These are phyloP conservation scores for Macrosteles quadrilineatus DNA, from an alignment of 1,140 invertebrate genomes.

Conservation along the genomic window DNA sequence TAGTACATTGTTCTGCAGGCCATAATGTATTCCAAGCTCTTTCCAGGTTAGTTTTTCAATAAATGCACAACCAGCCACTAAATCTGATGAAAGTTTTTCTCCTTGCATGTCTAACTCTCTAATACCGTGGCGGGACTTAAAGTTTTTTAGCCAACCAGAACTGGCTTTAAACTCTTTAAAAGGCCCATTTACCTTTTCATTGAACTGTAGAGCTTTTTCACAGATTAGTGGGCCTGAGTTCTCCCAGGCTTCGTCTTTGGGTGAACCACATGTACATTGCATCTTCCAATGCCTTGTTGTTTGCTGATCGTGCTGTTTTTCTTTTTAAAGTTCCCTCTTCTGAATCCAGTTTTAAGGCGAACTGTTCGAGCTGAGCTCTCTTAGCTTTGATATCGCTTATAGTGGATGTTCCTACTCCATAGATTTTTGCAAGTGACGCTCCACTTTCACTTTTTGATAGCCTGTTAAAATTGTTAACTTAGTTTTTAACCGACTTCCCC, in stretches of 20 bases:
- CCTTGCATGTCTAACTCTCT: constrained; percentile 37
- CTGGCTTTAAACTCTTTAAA: constrained; percentile 9
- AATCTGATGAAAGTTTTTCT: constrained; percentile 45
- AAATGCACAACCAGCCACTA: constrained; percentile 44
- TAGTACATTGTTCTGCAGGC: no score
- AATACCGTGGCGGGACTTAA: constrained; percentile 33
- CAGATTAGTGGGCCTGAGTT: background rate
- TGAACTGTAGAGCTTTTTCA: no score
- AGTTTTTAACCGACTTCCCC: no score
- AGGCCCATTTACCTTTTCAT: no score
- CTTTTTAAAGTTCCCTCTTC: background rate
- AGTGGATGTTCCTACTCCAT: no score
- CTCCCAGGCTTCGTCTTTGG: background rate
- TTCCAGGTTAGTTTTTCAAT: no score
- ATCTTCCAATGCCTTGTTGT: background rate
- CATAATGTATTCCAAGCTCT: no score
- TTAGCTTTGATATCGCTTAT: no score
- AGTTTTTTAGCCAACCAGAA: background rate
- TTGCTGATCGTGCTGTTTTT: background rate
- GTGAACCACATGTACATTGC: background rate
- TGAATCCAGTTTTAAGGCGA: background rate
- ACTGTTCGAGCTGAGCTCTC: no score
- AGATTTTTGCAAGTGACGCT: no score
- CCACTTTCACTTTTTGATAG: no score
- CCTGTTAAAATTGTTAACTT: no score